phyloP scores from a whole-genome alignment of 2,888 invertebrate genomes.

The Drosophila phalerata region DNA sequence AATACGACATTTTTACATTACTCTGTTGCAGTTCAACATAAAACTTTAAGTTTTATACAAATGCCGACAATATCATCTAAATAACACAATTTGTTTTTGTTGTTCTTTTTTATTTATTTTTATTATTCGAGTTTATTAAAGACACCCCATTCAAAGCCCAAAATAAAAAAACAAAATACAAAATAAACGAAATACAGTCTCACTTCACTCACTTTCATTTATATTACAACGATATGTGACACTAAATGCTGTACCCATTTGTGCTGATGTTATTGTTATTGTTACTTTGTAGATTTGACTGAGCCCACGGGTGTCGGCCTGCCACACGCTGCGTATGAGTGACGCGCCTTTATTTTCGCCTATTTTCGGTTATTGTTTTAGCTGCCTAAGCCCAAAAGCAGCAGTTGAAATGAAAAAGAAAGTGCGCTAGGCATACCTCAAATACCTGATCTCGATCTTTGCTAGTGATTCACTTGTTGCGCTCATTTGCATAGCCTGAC shows the following conservation, averaged over 20 bases:
- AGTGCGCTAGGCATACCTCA: constrained; percentile 70
- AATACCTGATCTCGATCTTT: constrained; percentile 34
- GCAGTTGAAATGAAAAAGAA: constrained; percentile 59
- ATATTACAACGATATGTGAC: constrained; percentile 80
- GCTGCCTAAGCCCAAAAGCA: constrained; percentile 49
- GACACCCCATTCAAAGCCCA: constrained; percentile 70
- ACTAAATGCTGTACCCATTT: constrained; percentile 72
- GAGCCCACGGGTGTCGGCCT: constrained; percentile 70
- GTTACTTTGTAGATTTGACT: constrained; percentile 54
- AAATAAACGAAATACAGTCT: constrained; percentile 35
- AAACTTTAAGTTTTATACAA: constrained; percentile 45
- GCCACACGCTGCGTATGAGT: constrained; percentile 82
- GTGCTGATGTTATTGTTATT: constrained; percentile 37
- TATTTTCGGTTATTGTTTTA: constrained; percentile 81
- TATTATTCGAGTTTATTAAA: constrained; percentile 71
- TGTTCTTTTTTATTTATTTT: constrained; percentile 54
- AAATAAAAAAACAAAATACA: constrained; percentile 19
- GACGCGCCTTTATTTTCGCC: constrained; percentile 80
- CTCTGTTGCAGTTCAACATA: constrained; percentile 42
- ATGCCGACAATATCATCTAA: constrained; percentile 66
- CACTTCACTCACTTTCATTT: constrained; percentile 77
- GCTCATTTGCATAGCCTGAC: constrained; percentile 63
- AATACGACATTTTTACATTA: constrained; percentile 43
- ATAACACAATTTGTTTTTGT: constrained; percentile 63
- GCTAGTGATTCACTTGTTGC: constrained; percentile 70